Base-by-base conservation (phyloP, 2,888 invertebrate species). In the Pseudococcus viburni region DNA sequence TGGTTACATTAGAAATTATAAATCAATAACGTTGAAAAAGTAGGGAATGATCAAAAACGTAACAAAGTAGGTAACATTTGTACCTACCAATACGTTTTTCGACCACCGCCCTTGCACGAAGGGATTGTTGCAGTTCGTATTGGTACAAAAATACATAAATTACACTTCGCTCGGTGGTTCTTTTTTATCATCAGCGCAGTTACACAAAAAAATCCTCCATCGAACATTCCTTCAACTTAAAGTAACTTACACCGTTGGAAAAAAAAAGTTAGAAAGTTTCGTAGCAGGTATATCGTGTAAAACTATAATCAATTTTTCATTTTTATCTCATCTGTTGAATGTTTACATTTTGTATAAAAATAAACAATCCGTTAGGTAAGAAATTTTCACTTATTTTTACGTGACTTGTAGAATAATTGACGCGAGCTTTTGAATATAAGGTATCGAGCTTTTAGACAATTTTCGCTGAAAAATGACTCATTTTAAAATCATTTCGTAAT, bases 21-120 rank as follows among this genome's bases (percentile, higher is more conserved):
- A 86, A 86, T 86, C 86, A 64, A 86, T 86, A 86, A 17, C 68
- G 68, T 55, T 64, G 86, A 64, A 86, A 86, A 86, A 86, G 86
- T 86, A 86, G 86, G 86, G 86, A 86, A 86, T 86, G 86, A 86
- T 86, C 55, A 42, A 86, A 86, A 42, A 86, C 64, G 42, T 42
- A 68, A 68, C 22, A 64, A 59, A 86, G 42, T n/a, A n/a, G n/a
- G n/a, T 80, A 33, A 51, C 59, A 59, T 55, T 59, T 33, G 22
- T 39, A n/a, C n/a, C n/a, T n/a, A n/a, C n/a, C n/a, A n/a, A 6
- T 33, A 33, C 3, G 59, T 59, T 86, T 86, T 86, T 68, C 64
- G 86, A 64, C 86, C 86, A 86, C 86, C 86, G 86, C 86, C 86
- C 86, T 68, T 42, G 42, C 8, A 42, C 8, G 42, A 42, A 42